Conservation (phyloP, 1,140 invertebrate genomes). For the Apis cerana region DNA sequence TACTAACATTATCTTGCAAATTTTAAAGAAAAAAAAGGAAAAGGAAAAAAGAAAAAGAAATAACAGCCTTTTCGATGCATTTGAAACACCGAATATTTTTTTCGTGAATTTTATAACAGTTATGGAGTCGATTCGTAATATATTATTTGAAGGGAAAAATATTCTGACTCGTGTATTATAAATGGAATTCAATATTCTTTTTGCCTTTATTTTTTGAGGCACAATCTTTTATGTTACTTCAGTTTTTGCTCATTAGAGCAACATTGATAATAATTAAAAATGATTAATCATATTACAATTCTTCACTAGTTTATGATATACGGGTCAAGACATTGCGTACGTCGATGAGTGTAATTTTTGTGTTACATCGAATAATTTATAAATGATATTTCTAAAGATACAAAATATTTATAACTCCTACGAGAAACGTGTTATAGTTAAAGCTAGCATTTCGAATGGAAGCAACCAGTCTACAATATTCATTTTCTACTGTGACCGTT, state of each 20-base stretch:
- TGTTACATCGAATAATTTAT: constrained; percentile 53
- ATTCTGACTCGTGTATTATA: constrained; percentile 33
- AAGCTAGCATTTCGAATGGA: constrained; percentile 39
- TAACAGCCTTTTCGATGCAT: constrained; percentile 43
- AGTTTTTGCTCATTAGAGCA: background rate
- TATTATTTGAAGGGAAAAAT: constrained; percentile 21
- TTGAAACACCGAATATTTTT: constrained; percentile 31
- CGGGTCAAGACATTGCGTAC: constrained; percentile 9
- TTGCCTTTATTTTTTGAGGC: background rate
- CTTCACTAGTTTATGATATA: constrained; percentile 28
- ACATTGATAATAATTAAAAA: background rate
- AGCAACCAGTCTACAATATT: constrained; percentile 16
- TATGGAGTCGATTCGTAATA: constrained; percentile 47
- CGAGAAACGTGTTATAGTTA: constrained; percentile 43
- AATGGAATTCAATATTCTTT: background rate
- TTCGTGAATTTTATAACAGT: constrained; percentile 42
- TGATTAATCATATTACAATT: background rate
- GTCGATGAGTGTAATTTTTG: constrained; percentile 46
- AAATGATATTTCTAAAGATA: constrained; percentile 49
- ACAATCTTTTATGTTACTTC: background rate
- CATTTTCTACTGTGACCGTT: constrained; percentile 6
- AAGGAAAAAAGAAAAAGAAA: constrained; percentile 10
- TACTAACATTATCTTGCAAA: constrained; percentile 46
- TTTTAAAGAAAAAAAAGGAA: background rate
- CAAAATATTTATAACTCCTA: constrained; percentile 51